Conservation (phyloP, 2,113 vertebrate species). For the Halichoeres trimaculatus region DNA sequence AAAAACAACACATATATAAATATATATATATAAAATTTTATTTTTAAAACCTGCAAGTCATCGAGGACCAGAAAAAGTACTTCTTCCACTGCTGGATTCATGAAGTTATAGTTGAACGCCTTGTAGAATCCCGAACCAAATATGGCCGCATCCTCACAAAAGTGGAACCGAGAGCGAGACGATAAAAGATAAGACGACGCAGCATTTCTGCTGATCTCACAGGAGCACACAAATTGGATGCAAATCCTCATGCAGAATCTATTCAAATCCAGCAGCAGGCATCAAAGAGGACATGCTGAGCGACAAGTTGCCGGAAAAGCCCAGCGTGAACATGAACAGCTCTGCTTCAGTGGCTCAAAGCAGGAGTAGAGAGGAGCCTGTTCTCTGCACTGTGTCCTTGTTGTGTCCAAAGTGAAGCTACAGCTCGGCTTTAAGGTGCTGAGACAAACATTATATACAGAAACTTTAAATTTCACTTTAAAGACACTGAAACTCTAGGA, state of each 20-base stretch:
- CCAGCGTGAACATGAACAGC: conserved; percentile 19
- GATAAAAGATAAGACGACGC: conserved; percentile 22
- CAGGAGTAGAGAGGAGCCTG: conserved; percentile 30
- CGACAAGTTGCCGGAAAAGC: conserved; percentile 22
- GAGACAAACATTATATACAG: too few species aligned
- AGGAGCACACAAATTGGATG: conserved; percentile 68
- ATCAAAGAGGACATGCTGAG: conserved; percentile 42
- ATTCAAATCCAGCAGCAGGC: conserved; percentile 54
- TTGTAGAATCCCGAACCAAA: neutral
- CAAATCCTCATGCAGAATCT: conserved; percentile 59
- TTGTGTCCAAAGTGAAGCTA: too few species aligned
- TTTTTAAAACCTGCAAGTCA: too few species aligned
- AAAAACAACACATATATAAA: too few species aligned
- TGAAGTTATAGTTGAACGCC: neutral
- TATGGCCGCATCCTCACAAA: conserved; percentile 5
- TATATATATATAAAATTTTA: too few species aligned
- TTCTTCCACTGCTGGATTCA: too few species aligned
- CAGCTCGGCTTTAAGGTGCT: too few species aligned
- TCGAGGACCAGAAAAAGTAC: too few species aligned
- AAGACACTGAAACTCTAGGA: too few species aligned
- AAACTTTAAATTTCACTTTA: too few species aligned
- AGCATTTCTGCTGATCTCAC: conserved; percentile 30
- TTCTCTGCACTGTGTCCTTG: neutral
- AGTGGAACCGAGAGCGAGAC: neutral
- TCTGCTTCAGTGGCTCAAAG: conserved; percentile 28